Conservation (phyloP, 2,888 invertebrate genomes). For the Lithodes maja region DNA sequence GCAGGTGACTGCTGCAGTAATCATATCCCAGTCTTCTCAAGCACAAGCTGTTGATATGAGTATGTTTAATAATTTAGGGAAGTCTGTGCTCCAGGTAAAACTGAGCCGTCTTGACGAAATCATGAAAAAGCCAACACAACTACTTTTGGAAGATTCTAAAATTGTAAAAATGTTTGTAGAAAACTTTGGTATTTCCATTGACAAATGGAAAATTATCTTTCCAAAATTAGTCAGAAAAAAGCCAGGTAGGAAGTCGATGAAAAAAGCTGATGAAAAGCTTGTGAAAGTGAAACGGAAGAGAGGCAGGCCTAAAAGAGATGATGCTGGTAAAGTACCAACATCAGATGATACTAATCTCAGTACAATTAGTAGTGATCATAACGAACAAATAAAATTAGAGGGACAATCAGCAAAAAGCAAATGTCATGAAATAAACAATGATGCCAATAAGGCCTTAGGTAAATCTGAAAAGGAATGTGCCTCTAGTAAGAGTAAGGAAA, state of each 20-base stretch:
- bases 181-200: slow-evolving; percentile 53
- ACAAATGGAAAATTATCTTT: slow-evolving; percentile 51
- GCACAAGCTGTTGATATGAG: slow-evolving; percentile 63
- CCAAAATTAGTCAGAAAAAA: not conserved
- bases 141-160: slow-evolving; percentile 55
- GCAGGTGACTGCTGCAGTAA: slow-evolving; percentile 63
- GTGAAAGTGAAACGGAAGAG: not conserved
- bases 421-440: too few relatives aligned
- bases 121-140: slow-evolving; percentile 11
- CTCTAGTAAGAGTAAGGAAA: too few relatives aligned
- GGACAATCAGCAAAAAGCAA: too few relatives aligned
- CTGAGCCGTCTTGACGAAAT: slow-evolving; percentile 47
- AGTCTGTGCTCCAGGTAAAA: slow-evolving; percentile 42
- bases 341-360: too few relatives aligned
- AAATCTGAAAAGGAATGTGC: too few relatives aligned
- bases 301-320: not conserved
- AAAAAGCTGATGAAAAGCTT: not conserved
- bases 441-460: too few relatives aligned
- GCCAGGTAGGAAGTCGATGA: not conserved
- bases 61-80: slow-evolving; percentile 64
- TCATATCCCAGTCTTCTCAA: slow-evolving; percentile 67
- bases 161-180: slow-evolving; percentile 51
- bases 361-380: too few relatives aligned
- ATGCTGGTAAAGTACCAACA: too few relatives aligned
- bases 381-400: too few relatives aligned